Base-by-base conservation (phyloP, 1,140 invertebrate species). In the Eueides isabella region DNA sequence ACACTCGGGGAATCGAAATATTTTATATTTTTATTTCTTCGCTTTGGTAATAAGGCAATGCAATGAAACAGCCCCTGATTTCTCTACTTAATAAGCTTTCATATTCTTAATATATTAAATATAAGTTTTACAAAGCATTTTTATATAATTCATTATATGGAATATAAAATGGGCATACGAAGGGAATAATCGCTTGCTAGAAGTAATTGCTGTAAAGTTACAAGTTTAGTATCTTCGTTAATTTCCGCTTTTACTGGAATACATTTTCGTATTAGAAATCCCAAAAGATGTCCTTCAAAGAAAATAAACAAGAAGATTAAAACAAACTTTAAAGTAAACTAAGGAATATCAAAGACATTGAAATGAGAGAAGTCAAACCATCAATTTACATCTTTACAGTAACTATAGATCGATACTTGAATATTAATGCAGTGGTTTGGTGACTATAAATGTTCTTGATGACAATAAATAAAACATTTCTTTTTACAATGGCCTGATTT, bases 241-340 rank as follows among this genome's bases (percentile, higher is more conserved):
- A 38, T 26, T 55, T 19, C 48, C 23, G n/a, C 48, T 26, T 44
- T 23, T 1, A 55, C 19, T 55, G 16, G 19, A 55, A 19, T 55
- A 55, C 3, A 26, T 26, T 55, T 55, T 14, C 11, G 12, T 55
- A 26, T 4, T 55, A 55, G 7, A 55, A 55, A 26, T 12, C n/a
- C n/a, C n/a, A n/a, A n/a, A n/a, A n/a, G n/a, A 55, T 19, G 5
- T 6, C n/a, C 2, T 48, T 48, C 41, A 55, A 26, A 26, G 19
- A 55, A 55, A 26, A 55, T n/a, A 55, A 55, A 55, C 48, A 26
- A 55, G 19, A 55, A 55, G 48, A 48, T 48, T 55, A 12, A 55
- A 55, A 55, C 19, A 55, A 55, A 55, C 9, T 55, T 55, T 26
- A 55, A 55, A 26, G 19, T 55, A 26, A 55, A 55, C 23, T 26